These are phyloP conservation scores for Tachina lurida DNA, from an alignment of 2,888 invertebrate species.

Conservation along the genomic window DNA sequence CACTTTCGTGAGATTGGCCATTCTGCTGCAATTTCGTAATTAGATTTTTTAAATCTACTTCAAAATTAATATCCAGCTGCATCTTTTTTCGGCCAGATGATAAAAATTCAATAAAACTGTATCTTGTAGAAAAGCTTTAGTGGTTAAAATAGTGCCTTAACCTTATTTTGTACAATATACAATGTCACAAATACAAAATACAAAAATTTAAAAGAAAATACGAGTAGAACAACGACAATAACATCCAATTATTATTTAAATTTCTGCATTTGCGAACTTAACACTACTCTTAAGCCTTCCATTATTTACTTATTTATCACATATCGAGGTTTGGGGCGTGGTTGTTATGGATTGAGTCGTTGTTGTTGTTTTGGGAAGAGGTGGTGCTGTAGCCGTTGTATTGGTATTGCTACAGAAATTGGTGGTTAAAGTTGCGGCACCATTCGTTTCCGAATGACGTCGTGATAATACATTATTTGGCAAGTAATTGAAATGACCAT, in stretches of 20 bases:
- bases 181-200: slow-evolving; percentile 16
- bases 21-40: too few relatives aligned
- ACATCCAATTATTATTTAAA: background rate
- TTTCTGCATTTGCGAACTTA: background rate
- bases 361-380: slow-evolving; percentile 41
- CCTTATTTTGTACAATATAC: background rate
- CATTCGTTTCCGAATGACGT: slow-evolving; percentile 80
- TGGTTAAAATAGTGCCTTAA: background rate
- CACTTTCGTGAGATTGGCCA: too few relatives aligned
- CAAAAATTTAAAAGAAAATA: background rate
- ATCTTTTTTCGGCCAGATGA: too few relatives aligned
- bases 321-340: slow-evolving; percentile 48
- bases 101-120: too few relatives aligned
- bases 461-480: slow-evolving; percentile 75
- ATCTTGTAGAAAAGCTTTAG: too few relatives aligned
- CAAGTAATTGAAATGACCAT: slow-evolving; percentile 74
- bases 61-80: too few relatives aligned
- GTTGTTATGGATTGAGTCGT: slow-evolving; percentile 44
- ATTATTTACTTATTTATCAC: slow-evolving; percentile 73
- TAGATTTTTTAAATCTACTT: too few relatives aligned
- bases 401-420: slow-evolving; percentile 49
- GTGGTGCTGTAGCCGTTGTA: slow-evolving; percentile 57
- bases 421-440: slow-evolving; percentile 65
- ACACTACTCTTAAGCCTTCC: slow-evolving; percentile 8
- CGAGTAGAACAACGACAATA: background rate